A percentile compares a stretch with the other conserved stretches of the same genome.
phyloP scores from a whole-genome alignment of 2,797 vertebrate species.

The Chrosomus eos region DNA sequence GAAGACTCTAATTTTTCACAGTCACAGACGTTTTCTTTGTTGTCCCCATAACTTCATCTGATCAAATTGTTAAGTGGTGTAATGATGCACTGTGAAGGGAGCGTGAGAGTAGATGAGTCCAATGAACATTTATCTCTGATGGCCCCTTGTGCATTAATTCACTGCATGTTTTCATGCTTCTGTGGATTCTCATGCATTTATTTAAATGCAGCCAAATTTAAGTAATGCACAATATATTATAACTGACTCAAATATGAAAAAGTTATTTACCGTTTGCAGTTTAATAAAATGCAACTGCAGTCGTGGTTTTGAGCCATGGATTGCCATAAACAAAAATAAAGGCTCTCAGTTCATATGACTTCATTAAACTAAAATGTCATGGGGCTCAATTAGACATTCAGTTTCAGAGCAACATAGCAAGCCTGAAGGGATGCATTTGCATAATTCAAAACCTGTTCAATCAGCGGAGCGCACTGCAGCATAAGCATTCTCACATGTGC shows the following conservation, averaged over 20 bases:
- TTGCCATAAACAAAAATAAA: conserved; percentile 24
- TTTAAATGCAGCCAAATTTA: neutral
- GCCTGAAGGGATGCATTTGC: conserved; percentile 64
- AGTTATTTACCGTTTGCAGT: neutral
- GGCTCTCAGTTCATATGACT: conserved; percentile 11
- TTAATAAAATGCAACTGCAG: neutral
- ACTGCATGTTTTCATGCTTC: neutral
- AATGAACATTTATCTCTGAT: neutral
- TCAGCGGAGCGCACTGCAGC: conserved; percentile 65
- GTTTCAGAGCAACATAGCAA: conserved; percentile 24
- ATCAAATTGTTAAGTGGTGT: neutral
- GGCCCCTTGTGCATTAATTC: neutral
- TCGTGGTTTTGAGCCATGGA: neutral
- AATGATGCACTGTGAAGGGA: neutral
- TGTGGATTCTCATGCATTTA: neutral
- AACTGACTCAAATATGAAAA: conserved; percentile 13
- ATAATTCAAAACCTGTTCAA: conserved; percentile 70
- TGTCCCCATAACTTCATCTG: neutral
- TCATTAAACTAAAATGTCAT: conserved; percentile 39
- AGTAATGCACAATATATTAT: neutral
- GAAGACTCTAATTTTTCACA: neutral
- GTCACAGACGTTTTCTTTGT: neutral
- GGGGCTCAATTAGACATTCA: conserved; percentile 34
- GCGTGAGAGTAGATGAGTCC: neutral
- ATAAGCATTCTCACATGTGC: conserved; percentile 65